Base-by-base conservation (phyloP, 1,140 invertebrate genomes). In the Oncopeltus fasciatus region DNA sequence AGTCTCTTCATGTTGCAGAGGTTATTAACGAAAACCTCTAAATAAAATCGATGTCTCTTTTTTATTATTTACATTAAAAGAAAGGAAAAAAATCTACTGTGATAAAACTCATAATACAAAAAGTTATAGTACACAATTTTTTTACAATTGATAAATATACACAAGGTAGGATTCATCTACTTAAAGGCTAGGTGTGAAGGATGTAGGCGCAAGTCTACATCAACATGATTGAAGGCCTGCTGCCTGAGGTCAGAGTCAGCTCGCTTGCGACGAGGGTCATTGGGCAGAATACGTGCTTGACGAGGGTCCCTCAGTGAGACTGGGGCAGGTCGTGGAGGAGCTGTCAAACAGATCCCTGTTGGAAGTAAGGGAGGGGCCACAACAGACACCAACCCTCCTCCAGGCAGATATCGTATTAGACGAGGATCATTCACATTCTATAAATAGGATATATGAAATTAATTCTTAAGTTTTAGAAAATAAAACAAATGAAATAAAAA, bases 191-290 rank as follows among this genome's bases (percentile, higher is more conserved):
- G 43, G 26, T 59, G 57, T 4, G 57, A 33, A n/a, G 31, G 57
- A 24, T 59, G 57, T 20, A 59, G 12, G 11, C 57, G 14, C 9
- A 59, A 27, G 12, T 59, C 57, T 14, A 59, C 57, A 44, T 59
- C 57, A 2, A 59, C 5, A 5, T 24, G 49, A 18, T 20, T 20
- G 24, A 53, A 53, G 26, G 14, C 12, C 12, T 53, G 49, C 16
- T 33, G 27, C 20, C 47, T 26, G 4, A 56, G 16, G 24, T 44
- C 53, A 28, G 31, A 44, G 29, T 57, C 33, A 24, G 28, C 24
- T 28, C 51, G 53, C 28, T 64, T 64, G 21, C 63, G 27, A 18
- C 63, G 9, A 3, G 63, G 63, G 24, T 64, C 63, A 44, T 60
- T 60, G 2, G 63, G 43, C 8, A 60, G 14, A 16, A 27, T 16